Conservation (phyloP, 2,797 vertebrate species). For the Mus caroli region DNA sequence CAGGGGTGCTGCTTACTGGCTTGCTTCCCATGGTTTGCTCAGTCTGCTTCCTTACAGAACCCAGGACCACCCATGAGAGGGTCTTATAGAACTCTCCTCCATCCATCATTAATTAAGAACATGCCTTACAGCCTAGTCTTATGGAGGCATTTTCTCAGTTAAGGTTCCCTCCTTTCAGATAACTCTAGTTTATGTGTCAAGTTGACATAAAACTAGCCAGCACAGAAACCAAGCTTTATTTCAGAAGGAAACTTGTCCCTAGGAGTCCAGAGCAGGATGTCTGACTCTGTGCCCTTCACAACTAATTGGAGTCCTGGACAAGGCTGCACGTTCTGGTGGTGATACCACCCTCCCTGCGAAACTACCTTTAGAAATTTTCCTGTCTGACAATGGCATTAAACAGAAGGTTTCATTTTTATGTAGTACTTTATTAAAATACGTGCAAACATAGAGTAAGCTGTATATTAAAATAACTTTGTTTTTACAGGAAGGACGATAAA, state of each 20-base stretch:
- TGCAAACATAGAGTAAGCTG: constrained; percentile 66
- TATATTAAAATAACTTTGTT: constrained; percentile 83
- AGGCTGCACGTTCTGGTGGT: constrained; percentile 27
- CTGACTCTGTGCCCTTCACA: background rate
- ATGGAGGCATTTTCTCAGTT: background rate
- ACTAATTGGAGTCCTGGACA: background rate
- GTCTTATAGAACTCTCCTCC: background rate
- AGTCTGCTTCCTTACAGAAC: background rate
- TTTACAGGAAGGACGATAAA: constrained; percentile 98
- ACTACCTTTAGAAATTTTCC: background rate
- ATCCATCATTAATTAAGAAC: background rate
- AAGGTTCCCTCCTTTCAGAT: background rate
- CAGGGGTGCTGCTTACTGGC: background rate
- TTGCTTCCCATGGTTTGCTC: background rate
- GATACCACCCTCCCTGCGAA: constrained; percentile 31
- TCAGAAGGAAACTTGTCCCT: background rate
- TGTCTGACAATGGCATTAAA: background rate
- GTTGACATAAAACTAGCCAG: background rate
- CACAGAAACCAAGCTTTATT: background rate
- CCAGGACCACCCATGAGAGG: background rate
- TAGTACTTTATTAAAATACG: constrained; percentile 63
- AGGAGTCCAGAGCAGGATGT: background rate
- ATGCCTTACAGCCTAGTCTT: background rate
- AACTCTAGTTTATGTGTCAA: background rate
- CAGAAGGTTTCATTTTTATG: background rate